phyloP scores from a whole-genome alignment of 1,140 invertebrate genomes.

The Trichomalopsis sarcophagae region DNA sequence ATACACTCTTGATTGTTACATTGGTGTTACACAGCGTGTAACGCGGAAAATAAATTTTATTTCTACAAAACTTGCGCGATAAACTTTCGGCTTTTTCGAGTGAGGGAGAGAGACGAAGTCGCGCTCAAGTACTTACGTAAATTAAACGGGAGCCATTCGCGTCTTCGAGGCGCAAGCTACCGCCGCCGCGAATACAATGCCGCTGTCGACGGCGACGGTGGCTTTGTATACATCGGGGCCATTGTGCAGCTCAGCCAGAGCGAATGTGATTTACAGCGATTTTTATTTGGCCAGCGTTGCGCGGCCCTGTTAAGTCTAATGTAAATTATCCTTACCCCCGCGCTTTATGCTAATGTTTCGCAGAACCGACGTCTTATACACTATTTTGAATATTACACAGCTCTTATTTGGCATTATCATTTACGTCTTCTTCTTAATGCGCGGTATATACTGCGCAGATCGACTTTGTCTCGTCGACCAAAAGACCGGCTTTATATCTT shows the following conservation, averaged over 20 bases:
- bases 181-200: not conserved
- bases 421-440: no score
- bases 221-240: not conserved
- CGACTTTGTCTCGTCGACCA: no score
- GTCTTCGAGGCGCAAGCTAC: not conserved
- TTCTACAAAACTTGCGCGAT: not conserved
- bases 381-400: no score
- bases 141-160: not conserved
- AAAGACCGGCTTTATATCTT: no score
- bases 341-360: not conserved
- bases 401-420: not conserved
- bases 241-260: not conserved
- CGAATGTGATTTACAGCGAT: not conserved
- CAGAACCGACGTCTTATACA: not conserved
- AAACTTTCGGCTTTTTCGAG: no score
- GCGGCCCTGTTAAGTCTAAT: not conserved
- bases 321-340: not conserved
- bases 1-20: no score
- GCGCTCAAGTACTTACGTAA: not conserved
- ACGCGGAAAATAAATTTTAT: not conserved
- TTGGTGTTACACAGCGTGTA: no score
- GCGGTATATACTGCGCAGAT: no score
- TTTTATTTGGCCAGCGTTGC: not conserved
- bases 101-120: no score
- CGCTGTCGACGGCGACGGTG: not conserved